Conservation (phyloP, 2,113 vertebrate species). For the Apodemus sylvaticus region DNA sequence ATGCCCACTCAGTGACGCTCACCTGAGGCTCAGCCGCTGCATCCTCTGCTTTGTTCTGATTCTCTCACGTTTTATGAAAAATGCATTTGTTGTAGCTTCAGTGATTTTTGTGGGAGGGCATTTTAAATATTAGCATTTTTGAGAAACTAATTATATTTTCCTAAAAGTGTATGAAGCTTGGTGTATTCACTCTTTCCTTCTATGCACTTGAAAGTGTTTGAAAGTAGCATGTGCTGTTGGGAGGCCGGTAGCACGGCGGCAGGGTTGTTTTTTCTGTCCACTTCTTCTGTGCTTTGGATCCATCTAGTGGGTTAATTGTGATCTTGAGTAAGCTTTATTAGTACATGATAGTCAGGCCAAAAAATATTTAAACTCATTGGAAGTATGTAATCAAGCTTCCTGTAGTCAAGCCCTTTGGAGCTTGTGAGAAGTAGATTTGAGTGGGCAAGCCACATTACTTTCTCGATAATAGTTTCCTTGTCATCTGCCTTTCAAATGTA, state of each 20-base stretch:
- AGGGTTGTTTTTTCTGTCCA: slow-evolving; percentile 7
- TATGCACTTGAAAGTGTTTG: slow-evolving; percentile 38
- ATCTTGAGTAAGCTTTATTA: slow-evolving; percentile 74
- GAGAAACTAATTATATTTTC: slow-evolving; percentile 57
- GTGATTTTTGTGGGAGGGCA: neutral
- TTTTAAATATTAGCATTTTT: slow-evolving; percentile 57
- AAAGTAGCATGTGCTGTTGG: slow-evolving; percentile 38
- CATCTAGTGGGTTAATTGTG: slow-evolving; percentile 44
- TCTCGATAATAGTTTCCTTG: slow-evolving; percentile 81
- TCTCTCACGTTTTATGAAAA: slow-evolving; percentile 17
- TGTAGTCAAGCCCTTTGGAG: slow-evolving; percentile 46
- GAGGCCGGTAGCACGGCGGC: slow-evolving; percentile 27
- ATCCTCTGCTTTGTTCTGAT: neutral
- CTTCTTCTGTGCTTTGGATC: slow-evolving; percentile 51
- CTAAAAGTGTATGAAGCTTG: slow-evolving; percentile 44
- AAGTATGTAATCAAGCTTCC: slow-evolving; percentile 8
- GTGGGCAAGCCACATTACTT: slow-evolving; percentile 64
- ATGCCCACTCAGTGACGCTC: neutral
- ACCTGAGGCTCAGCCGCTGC: slow-evolving; percentile 40
- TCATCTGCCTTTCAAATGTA: slow-evolving; percentile 80
- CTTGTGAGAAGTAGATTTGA: slow-evolving; percentile 31
- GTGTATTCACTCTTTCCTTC: slow-evolving; percentile 24
- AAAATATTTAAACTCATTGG: slow-evolving; percentile 55
- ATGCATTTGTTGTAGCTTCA: neutral
- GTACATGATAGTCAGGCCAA: neutral